phyloP scores from a whole-genome alignment of 2,888 invertebrate genomes.

The Cordilura impudica region DNA sequence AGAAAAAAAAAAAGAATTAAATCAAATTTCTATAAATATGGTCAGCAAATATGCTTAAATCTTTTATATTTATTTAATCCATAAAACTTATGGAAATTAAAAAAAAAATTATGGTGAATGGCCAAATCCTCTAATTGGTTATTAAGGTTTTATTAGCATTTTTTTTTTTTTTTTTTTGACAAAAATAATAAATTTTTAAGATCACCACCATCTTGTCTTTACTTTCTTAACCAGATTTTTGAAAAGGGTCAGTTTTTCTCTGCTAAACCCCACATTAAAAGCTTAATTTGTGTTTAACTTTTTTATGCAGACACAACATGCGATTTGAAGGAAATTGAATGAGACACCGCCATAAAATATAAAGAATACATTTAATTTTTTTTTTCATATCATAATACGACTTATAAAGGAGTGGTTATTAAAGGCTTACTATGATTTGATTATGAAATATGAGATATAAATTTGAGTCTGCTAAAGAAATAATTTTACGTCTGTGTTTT shows the following conservation, averaged over 20 bases:
- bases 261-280: neutral
- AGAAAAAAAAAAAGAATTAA: too few relatives aligned
- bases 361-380: neutral
- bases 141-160: neutral
- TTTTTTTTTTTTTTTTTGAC: neutral
- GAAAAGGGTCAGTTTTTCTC: neutral
- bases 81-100: neutral
- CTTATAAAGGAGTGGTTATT: too few relatives aligned
- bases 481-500: too few relatives aligned
- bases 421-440: too few relatives aligned
- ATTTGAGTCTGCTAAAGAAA: too few relatives aligned
- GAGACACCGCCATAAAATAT: neutral
- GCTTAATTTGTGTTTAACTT: neutral
- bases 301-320: neutral
- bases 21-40: too few relatives aligned
- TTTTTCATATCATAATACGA: neutral
- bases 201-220: too few relatives aligned
- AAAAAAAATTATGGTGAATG: neutral
- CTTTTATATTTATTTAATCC: too few relatives aligned
- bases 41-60: too few relatives aligned
- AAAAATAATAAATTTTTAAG: neutral
- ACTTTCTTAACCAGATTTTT: too few relatives aligned
- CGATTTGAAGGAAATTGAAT: neutral
- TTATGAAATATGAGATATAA: neutral
- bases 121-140: neutral